These are phyloP conservation scores for Nasua narica DNA, from an alignment of 2,797 vertebrate genomes.

Conservation along the genomic window DNA sequence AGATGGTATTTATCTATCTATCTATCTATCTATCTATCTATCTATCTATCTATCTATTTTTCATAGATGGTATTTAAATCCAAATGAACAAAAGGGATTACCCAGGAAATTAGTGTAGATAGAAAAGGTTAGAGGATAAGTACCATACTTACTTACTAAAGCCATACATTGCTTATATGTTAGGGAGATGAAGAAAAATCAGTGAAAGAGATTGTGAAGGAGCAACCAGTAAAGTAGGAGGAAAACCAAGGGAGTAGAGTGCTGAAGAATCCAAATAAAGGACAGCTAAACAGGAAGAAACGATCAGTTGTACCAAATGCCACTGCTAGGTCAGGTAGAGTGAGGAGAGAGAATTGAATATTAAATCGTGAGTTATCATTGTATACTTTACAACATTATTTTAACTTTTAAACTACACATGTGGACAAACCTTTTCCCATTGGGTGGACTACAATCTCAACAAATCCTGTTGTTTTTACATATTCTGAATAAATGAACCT, in stretches of 20 bases:
- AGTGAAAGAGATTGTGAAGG: background rate
- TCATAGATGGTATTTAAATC: background rate
- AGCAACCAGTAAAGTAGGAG: background rate
- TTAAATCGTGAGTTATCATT: background rate
- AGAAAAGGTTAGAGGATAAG: background rate
- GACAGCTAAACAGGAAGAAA: background rate
- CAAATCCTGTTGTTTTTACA: background rate
- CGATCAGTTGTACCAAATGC: background rate
- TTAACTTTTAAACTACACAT: background rate
- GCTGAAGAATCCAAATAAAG: background rate
- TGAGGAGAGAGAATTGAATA: background rate
- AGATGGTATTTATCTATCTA: background rate
- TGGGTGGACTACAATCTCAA: background rate
- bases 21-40: too few species aligned
- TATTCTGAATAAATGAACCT: background rate
- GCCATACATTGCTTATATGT: background rate
- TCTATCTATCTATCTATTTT: too few species aligned
- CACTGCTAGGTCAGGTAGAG: background rate
- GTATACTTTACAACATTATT: background rate
- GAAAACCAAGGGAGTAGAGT: background rate
- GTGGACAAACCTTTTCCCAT: background rate
- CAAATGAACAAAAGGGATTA: background rate
- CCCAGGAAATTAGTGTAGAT: background rate
- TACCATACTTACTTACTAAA: background rate
- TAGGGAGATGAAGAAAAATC: background rate